These are phyloP conservation scores for Drosophila fungiperda DNA, from an alignment of 2,888 invertebrate species.

Conservation along the genomic window DNA sequence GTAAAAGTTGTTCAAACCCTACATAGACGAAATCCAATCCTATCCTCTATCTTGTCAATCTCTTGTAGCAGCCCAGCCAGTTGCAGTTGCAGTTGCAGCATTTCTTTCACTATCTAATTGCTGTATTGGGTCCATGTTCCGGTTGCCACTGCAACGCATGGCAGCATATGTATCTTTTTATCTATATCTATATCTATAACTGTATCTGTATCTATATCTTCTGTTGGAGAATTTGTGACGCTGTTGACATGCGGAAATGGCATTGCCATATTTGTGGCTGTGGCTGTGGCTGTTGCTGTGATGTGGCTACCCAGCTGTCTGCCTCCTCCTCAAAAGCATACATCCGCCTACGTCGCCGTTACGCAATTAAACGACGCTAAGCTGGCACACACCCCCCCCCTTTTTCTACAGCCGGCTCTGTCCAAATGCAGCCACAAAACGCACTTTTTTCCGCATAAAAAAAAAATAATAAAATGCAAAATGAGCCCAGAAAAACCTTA, in stretches of 20 bases:
- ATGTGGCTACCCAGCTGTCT: conserved; percentile 5
- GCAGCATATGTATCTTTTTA: conserved; percentile 17
- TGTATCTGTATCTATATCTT: neutral
- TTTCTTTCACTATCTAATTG: conserved; percentile 11
- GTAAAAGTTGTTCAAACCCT: conserved; percentile 43
- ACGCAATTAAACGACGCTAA: conserved; percentile 46
- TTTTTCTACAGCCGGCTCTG: neutral
- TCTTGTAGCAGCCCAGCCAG: conserved; percentile 4
- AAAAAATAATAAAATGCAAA: neutral
- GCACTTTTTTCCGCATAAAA: conserved; percentile 38
- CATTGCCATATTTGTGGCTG: conserved; percentile 45
- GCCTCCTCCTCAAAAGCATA: neutral
- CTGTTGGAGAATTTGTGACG: neutral
- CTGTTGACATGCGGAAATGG: conserved; percentile 57
- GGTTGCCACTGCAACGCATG: conserved; percentile 53
- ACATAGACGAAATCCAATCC: conserved; percentile 1
- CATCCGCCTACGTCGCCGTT: conserved; percentile 50
- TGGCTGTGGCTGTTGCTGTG: conserved; percentile 18
- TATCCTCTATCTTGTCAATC: neutral
- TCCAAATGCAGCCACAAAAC: conserved; percentile 4
- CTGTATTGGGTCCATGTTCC: conserved; percentile 27
- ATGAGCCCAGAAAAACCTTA: neutral
- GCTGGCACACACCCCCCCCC: neutral
- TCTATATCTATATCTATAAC: neutral
- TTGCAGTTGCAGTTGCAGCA: conserved; percentile 5